These are phyloP conservation scores for Chelonus insularis DNA, from an alignment of 1,140 invertebrate genomes.

Conservation along the genomic window DNA sequence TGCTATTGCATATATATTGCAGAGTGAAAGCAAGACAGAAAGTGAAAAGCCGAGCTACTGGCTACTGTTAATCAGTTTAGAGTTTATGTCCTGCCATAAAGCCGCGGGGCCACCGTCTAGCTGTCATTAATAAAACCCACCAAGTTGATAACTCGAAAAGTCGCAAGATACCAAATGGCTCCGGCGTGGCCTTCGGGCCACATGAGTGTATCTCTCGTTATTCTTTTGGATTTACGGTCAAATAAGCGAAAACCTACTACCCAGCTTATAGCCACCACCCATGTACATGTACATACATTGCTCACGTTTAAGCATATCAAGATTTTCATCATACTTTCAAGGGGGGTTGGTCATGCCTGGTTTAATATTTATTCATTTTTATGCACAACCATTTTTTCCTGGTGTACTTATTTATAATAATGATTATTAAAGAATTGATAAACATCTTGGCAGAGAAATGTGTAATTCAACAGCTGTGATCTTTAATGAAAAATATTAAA, in stretches of 20 bases:
- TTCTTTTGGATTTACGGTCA: constrained; percentile 17
- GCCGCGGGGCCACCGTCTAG: constrained; percentile 46
- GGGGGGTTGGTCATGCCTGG: no score
- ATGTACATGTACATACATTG: not conserved
- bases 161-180: constrained; percentile 48
- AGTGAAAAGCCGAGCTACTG: constrained; percentile 42
- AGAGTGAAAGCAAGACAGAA: constrained; percentile 32
- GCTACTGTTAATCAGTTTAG: constrained; percentile 63
- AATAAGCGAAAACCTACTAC: no score
- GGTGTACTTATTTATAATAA: no score
- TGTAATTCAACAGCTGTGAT: no score
- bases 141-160: constrained; percentile 60
- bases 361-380: no score
- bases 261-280: no score
- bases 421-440: no score
- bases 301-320: no score
- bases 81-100: constrained; percentile 62
- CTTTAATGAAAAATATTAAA: no score
- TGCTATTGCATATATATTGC: constrained; percentile 53
- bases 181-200: constrained; percentile 18
- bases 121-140: constrained; percentile 60
- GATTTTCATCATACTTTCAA: no score
- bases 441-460: no score
- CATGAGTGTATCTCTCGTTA: constrained; percentile 16
- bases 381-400: no score